phyloP scores from a whole-genome alignment of 2,888 invertebrate species.

The Hybos culiciformis region DNA sequence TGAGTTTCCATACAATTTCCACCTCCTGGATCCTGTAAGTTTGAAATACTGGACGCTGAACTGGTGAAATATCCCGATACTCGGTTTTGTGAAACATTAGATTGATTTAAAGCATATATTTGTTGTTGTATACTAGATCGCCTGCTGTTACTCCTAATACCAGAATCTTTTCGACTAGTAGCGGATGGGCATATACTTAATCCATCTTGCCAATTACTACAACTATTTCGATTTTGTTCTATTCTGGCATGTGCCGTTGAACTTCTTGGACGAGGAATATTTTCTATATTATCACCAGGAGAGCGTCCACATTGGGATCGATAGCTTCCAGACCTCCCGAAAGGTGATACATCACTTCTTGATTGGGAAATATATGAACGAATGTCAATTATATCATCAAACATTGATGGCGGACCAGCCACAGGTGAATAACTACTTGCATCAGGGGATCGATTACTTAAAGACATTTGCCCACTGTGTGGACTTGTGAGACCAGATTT shows the following conservation, averaged over 20 bases:
- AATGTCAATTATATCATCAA: constrained; percentile 55
- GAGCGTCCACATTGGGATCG: constrained; percentile 53
- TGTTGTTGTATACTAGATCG: constrained; percentile 77
- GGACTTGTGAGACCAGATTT: constrained; percentile 23
- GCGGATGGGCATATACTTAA: constrained; percentile 61
- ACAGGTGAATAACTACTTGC: constrained; percentile 37
- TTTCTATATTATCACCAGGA: constrained; percentile 37
- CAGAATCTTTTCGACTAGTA: constrained; percentile 77
- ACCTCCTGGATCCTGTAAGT: constrained; percentile 15
- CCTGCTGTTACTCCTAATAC: constrained; percentile 71
- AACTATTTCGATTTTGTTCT: constrained; percentile 6
- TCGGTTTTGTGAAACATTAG: constrained; percentile 61
- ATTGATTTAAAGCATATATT: constrained; percentile 51
- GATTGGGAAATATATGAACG: constrained; percentile 61
- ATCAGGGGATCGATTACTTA: constrained; percentile 16
- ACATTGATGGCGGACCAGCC: constrained; percentile 31
- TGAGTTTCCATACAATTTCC: not conserved
- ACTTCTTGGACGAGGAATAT: constrained; percentile 34
- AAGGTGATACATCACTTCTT: constrained; percentile 55
- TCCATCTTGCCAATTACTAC: constrained; percentile 43
- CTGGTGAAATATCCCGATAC: constrained; percentile 84
- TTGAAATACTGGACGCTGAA: constrained; percentile 54
- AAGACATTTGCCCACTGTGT: constrained; percentile 16
- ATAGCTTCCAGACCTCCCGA: constrained; percentile 56
- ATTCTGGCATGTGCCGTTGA: constrained; percentile 36